Evolutionary conservation across 2,113 vertebrate species (phyloP).

Genomic region (Irena cyanogastra): DNA sequence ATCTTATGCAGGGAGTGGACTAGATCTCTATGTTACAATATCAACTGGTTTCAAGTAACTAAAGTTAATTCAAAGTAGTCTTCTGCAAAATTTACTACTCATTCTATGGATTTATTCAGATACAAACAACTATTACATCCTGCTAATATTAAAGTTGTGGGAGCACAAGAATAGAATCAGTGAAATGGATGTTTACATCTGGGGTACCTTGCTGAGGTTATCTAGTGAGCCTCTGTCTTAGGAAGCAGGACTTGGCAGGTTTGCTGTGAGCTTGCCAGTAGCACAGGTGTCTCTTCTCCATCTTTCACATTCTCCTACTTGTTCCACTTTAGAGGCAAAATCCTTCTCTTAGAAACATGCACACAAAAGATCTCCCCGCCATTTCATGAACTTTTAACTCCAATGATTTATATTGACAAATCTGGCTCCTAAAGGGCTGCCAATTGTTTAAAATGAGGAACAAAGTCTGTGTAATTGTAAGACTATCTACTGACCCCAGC

Average conservation of each 20-base stretch:
- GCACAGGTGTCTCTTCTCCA: neutral
- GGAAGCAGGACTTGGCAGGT: neutral
- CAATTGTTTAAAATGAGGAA: neutral
- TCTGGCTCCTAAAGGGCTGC: neutral
- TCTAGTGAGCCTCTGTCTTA: neutral
- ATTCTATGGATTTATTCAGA: neutral
- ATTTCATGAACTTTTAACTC: neutral
- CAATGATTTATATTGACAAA: slow-evolving; percentile 13
- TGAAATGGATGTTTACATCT: neutral
- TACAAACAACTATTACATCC: neutral
- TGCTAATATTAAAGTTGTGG: neutral
- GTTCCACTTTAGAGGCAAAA: neutral
- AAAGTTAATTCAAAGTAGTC: neutral
- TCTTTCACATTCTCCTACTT: neutral
- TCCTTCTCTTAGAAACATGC: neutral
- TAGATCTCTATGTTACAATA: neutral
- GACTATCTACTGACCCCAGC: neutral
- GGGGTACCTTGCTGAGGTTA: neutral
- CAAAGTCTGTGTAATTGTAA: neutral
- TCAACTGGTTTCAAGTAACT: neutral
- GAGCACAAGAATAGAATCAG: neutral
- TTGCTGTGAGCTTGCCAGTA: neutral
- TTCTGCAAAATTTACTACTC: neutral
- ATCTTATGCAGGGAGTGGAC: neutral
- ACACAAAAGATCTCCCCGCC: neutral